phyloP scores from a whole-genome alignment of 1,140 invertebrate species.

The Neoseiulus cucumeris region DNA sequence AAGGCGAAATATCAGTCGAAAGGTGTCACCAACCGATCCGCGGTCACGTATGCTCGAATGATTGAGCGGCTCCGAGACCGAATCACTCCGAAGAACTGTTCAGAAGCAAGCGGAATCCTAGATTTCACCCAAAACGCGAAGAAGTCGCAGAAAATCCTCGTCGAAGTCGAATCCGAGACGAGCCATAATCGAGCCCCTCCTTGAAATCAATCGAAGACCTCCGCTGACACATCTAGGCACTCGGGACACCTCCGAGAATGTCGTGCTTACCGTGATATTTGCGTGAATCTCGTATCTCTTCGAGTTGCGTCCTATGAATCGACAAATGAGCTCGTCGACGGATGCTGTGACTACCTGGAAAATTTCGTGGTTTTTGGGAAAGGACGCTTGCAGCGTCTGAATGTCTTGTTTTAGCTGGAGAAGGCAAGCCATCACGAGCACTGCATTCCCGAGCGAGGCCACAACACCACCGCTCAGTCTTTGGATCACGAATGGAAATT shows the following conservation, averaged over 20 bases:
- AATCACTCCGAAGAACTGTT: too few species aligned
- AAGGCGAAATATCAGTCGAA: too few species aligned
- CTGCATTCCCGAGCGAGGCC: too few species aligned
- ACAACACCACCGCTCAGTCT: too few species aligned
- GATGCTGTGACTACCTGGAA: constrained; percentile 92
- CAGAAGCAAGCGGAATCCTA: too few species aligned
- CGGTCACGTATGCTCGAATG: too few species aligned
- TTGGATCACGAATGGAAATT: too few species aligned
- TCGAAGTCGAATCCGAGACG: not conserved
- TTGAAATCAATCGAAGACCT: too few species aligned
- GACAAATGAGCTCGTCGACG: constrained; percentile 91
- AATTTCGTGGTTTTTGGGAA: constrained; percentile 82
- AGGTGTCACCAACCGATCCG: too few species aligned
- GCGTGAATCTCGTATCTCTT: constrained; percentile 91
- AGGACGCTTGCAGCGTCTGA: constrained; percentile 77
- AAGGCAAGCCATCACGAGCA: constrained; percentile 67
- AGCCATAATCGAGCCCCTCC: too few species aligned
- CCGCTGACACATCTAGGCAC: not conserved
- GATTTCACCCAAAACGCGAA: not conserved
- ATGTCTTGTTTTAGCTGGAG: constrained; percentile 94
- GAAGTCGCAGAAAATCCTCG: not conserved
- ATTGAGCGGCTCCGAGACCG: too few species aligned
- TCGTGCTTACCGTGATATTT: constrained; percentile 70
- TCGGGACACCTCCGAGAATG: not conserved
- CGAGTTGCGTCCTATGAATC: constrained; percentile 79